These are phyloP conservation scores for Hemicrepidius hirtus DNA, from an alignment of 2,888 invertebrate genomes.

Conservation along the genomic window DNA sequence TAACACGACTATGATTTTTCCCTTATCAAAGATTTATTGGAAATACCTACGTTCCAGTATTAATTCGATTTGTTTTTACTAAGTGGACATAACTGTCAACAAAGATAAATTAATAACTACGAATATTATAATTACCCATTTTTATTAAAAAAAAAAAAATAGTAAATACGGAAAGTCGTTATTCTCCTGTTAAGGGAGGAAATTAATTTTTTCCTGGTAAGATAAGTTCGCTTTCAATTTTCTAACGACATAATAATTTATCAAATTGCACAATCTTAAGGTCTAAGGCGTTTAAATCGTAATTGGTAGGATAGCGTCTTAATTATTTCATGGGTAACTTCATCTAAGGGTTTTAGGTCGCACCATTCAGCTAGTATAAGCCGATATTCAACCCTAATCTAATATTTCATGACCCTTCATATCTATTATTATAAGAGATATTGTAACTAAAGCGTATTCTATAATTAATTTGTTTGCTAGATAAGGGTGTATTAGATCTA, in stretches of 20 bases:
- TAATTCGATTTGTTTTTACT: constrained; percentile 4
- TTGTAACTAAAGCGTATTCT: not conserved
- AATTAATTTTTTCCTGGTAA: not conserved
- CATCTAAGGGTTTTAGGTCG: constrained; percentile 27
- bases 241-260: not conserved
- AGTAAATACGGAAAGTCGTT: too few relatives aligned
- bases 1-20: constrained; percentile 14
- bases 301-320: constrained; percentile 10
- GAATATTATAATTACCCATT: not conserved
- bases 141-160: too few relatives aligned
- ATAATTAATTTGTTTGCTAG: not conserved
- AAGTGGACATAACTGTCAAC: constrained; percentile 5
- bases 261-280: not conserved
- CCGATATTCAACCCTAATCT: constrained; percentile 39
- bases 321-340: constrained; percentile 39
- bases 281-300: constrained; percentile 17
- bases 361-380: constrained; percentile 22
- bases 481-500: too few relatives aligned
- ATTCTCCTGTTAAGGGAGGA: too few relatives aligned
- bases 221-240: too few relatives aligned
- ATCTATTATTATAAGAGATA: constrained; percentile 28
- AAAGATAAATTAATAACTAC: constrained; percentile 3
- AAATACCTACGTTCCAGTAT: constrained; percentile 1
- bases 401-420: constrained; percentile 23
- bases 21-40: constrained; percentile 14